Percentiles rank a stretch among this genome's conserved stretches.
Conservation (phyloP, 1,140 invertebrate species). For the Papilio aristodemus region DNA sequence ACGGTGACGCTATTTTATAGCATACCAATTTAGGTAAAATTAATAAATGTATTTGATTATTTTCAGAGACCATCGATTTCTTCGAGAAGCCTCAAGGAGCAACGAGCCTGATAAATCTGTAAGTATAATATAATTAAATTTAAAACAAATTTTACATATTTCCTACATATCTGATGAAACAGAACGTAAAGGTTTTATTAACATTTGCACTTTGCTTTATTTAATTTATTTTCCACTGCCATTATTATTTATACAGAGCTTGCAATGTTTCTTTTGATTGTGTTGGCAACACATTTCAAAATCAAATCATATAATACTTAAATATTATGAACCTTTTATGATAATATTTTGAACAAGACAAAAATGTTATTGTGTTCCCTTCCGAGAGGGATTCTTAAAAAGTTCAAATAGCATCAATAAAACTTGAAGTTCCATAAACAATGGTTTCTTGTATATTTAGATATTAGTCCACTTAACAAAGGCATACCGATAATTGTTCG, state of each 20-base stretch:
- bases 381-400: conserved; percentile 1
- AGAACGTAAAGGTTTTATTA: no score
- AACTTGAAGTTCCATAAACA: conserved; percentile 45
- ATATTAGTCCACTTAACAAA: conserved; percentile 51
- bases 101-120: conserved; percentile 4
- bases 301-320: no score
- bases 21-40: background rate
- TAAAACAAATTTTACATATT: background rate
- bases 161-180: no score
- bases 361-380: conserved; percentile 40
- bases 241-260: no score
- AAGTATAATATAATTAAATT: background rate
- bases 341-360: conserved; percentile 18
- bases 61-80: background rate
- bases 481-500: conserved; percentile 58
- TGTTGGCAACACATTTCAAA: no score
- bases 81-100: background rate
- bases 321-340: background rate
- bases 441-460: conserved; percentile 42
- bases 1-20: background rate
- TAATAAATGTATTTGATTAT: background rate
- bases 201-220: no score
- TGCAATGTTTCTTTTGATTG: no score
- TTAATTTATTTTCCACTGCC: no score
- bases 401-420: conserved; percentile 43